Evolutionary conservation across 1,140 invertebrate genomes (phyloP).

Genomic region (Megalopta genalis): DNA sequence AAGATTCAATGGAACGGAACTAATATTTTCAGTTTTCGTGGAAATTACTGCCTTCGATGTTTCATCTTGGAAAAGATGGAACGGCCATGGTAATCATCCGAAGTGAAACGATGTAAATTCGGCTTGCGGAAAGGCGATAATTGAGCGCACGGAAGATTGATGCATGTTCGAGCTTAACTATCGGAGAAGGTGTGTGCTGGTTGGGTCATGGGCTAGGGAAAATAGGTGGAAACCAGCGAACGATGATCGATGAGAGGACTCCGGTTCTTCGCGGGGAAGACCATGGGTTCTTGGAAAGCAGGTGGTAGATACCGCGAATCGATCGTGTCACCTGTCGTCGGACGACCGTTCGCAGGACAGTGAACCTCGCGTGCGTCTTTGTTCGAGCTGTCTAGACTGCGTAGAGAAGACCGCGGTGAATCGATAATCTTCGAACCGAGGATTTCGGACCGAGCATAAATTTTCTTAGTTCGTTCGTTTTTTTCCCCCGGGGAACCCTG

Average conservation of each 20-base stretch:
- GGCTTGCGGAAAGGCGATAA: background rate
- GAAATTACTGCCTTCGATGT: too few species aligned
- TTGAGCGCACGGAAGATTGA: background rate
- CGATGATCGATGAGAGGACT: too few species aligned
- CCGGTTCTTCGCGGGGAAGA: background rate
- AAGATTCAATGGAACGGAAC: too few species aligned
- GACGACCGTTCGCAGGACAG: background rate
- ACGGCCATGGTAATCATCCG: too few species aligned
- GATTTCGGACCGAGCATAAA: too few species aligned
- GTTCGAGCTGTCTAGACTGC: background rate
- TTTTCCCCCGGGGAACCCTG: too few species aligned
- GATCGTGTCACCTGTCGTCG: constrained; percentile 1
- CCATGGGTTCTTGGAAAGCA: background rate
- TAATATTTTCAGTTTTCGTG: too few species aligned
- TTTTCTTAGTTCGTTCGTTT: background rate
- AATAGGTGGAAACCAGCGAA: background rate
- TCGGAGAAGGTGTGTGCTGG: background rate
- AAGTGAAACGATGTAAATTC: background rate
- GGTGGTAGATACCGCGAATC: background rate
- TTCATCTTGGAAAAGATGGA: too few species aligned
- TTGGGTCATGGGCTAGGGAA: background rate
- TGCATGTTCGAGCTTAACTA: background rate
- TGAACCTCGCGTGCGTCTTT: background rate
- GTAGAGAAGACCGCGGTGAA: too few species aligned
- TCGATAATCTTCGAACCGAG: too few species aligned